Percentiles rank a stretch among this genome's conserved stretches.
Evolutionary conservation across 2,888 invertebrate species (phyloP).

Genomic region (Chrysolina americana): DNA sequence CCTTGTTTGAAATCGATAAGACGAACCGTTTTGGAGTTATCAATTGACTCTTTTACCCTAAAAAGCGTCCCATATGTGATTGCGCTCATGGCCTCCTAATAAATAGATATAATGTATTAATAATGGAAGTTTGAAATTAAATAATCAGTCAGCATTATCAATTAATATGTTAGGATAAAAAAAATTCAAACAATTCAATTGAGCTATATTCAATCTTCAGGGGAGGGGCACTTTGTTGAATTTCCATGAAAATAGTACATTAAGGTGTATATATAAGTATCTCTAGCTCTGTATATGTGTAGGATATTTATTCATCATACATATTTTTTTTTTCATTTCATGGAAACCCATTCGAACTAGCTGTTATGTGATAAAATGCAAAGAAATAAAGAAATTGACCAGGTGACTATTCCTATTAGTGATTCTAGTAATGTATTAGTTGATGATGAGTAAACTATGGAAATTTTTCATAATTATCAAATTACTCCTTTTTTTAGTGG

Average conservation of each 20-base stretch:
- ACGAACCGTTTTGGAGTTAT: no score
- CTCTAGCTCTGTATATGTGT: no score
- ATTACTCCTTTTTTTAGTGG: constrained; percentile 24
- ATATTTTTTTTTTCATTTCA: constrained; percentile 12
- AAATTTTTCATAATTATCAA: constrained; percentile 18
- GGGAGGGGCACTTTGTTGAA: background rate
- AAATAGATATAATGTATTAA: background rate
- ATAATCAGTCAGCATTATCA: background rate
- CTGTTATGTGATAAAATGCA: constrained; percentile 10
- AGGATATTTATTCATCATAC: background rate
- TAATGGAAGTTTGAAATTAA: background rate
- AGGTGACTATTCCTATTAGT: constrained; percentile 21
- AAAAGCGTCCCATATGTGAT: no score
- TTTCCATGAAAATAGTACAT: no score
- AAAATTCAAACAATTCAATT: background rate
- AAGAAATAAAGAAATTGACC: constrained; percentile 15
- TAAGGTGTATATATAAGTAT: no score
- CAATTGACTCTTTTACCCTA: no score
- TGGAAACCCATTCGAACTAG: constrained; percentile 19
- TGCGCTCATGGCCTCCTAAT: no score
- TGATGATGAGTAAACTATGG: constrained; percentile 23
- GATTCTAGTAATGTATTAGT: constrained; percentile 16
- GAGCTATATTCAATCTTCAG: background rate
- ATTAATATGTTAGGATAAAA: background rate
- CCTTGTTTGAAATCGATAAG: no score